Percentiles rank a stretch among this genome's conserved stretches.
These are phyloP conservation scores for Urocyon cinereoargenteus DNA, from an alignment of 2,797 vertebrate genomes.

Conservation along the genomic window DNA sequence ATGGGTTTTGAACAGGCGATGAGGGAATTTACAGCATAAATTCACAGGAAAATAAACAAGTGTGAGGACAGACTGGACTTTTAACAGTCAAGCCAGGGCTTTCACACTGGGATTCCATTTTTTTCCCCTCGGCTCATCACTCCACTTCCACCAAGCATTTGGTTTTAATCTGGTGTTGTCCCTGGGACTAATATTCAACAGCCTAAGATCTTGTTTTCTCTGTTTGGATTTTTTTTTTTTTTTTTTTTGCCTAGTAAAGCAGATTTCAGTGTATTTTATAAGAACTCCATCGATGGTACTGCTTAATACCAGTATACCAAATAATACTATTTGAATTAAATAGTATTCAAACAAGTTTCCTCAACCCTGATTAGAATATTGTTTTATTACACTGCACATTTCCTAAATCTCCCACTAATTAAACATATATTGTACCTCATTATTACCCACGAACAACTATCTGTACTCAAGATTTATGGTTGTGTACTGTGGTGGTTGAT, in stretches of 20 bases:
- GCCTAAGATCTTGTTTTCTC: neutral
- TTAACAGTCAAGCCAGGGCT: neutral
- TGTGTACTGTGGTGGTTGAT: neutral
- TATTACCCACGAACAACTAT: conserved; percentile 71
- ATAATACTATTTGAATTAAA: no score
- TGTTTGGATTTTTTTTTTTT: neutral
- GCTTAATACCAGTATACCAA: no score
- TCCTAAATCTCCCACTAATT: conserved; percentile 80
- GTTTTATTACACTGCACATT: conserved; percentile 73
- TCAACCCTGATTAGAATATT: conserved; percentile 71
- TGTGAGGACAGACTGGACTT: neutral
- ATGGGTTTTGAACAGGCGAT: conserved; percentile 44
- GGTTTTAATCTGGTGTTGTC: neutral
- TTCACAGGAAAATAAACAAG: conserved; percentile 28
- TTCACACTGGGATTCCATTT: neutral
- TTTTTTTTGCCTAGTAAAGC: neutral
- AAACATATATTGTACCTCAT: conserved; percentile 76
- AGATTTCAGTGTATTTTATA: conserved; percentile 41
- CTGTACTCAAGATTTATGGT: conserved; percentile 68
- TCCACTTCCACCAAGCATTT: neutral
- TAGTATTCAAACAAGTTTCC: conserved; percentile 57
- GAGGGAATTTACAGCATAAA: neutral
- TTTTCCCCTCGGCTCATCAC: neutral
- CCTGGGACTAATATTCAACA: neutral
- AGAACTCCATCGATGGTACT: neutral